A percentile compares a stretch with the other conserved stretches of the same genome.
Conservation (phyloP, 2,113 vertebrate genomes). For the Gracilinanus agilis region DNA sequence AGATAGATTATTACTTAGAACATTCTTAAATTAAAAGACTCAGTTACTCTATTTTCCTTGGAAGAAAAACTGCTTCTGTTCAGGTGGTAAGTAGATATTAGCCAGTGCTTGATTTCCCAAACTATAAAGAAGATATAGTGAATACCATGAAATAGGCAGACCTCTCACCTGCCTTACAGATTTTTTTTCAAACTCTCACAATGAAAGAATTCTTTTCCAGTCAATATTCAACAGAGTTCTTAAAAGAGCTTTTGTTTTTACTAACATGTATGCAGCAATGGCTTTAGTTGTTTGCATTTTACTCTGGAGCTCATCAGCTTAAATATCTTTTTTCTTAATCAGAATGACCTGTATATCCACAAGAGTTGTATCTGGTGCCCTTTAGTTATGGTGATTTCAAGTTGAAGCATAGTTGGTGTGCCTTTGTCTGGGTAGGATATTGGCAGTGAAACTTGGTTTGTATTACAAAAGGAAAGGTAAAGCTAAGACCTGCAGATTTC, state of each 20-base stretch:
- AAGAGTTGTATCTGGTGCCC: slow-evolving; percentile 7
- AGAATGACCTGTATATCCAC: not conserved
- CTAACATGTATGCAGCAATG: not conserved
- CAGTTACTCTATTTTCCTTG: slow-evolving; percentile 32
- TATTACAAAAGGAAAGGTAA: slow-evolving; percentile 31
- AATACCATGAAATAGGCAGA: not conserved
- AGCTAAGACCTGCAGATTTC: slow-evolving; percentile 39
- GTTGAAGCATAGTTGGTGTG: not conserved
- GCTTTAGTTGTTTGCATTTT: slow-evolving; percentile 36
- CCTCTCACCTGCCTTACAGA: not conserved
- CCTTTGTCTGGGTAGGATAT: slow-evolving; percentile 14
- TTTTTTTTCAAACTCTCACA: slow-evolving; percentile 23
- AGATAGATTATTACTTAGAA: slow-evolving; percentile 36
- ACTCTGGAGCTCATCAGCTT: slow-evolving; percentile 29
- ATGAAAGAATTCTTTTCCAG: slow-evolving; percentile 45
- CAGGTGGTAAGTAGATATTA: slow-evolving; percentile 50
- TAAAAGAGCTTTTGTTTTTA: slow-evolving; percentile 38
- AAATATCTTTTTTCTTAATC: slow-evolving; percentile 21
- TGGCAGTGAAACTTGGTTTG: slow-evolving; percentile 18
- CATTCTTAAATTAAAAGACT: slow-evolving; percentile 43
- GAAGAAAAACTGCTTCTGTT: slow-evolving; percentile 43
- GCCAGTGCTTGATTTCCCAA: slow-evolving; percentile 28
- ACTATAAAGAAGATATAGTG: slow-evolving; percentile 9
- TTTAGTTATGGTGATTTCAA: not conserved
- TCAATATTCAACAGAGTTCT: slow-evolving; percentile 28